Base-by-base conservation (phyloP, 2,113 vertebrate species). In the Xiphophorus couchianus region DNA sequence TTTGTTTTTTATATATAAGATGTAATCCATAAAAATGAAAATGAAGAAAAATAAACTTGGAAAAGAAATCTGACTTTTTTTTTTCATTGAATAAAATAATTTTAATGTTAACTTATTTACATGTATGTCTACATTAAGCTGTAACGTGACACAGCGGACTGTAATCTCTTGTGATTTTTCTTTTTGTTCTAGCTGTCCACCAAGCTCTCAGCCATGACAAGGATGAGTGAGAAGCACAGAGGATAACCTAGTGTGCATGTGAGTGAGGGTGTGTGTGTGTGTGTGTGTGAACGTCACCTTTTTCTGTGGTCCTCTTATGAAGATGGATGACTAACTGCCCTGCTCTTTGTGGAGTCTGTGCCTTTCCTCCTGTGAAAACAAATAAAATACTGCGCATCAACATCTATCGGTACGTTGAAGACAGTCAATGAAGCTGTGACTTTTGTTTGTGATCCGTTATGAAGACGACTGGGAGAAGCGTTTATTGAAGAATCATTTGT, bases 111-210 rank as follows among this genome's bases (percentile, higher is more conserved):
- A n/a, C 7, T 25, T 58, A 58, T 58, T n/a, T 58, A 22, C 1
- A 58, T n/a, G 22, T 19, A 3, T 48, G 13, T 42, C 15, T 54
- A 54, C 48, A 9, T 5, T 10, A n/a, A n/a, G 7, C 51, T 58
- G 7, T 11, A 4, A 22, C 31, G 3, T 65, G 22, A 25, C 12
- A 11, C 29, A 33, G 27, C 17, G 15, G 11, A 58, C 28, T 13
- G 4, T 29, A 29, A 13, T 60, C 1, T 9, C 1, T 42, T 76
- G 5, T 28, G 80, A 42, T 25, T 0, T 62, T 4, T 89, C 13
- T 69, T 15, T 80, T 71, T 80, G 12, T 71, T 76, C 13, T 19
- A 90, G 92, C 89, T 85, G 81, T 90, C 81, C 92, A 92, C 78
- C 76, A 25, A 27, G 88, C 54, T 64, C 74, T 94, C 30, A 78